Conservation (phyloP, 2,888 invertebrate species). For the Oasisia sp. region DNA sequence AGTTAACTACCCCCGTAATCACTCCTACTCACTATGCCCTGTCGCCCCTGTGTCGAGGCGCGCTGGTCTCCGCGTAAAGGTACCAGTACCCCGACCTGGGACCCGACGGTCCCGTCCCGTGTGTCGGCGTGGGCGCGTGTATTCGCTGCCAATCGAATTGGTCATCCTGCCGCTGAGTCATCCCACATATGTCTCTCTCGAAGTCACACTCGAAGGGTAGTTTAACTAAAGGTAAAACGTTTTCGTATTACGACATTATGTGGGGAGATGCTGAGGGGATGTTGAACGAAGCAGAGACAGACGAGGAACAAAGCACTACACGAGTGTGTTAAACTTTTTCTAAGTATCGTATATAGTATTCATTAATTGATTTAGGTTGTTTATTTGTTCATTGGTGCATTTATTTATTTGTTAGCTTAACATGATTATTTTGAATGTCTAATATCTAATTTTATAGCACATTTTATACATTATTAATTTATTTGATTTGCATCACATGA, state of each 20-base stretch:
- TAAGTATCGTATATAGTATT: no score
- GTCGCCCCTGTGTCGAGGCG: not conserved
- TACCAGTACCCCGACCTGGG: constrained; percentile 22
- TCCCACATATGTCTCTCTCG: constrained; percentile 19
- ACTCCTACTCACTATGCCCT: constrained; percentile 22
- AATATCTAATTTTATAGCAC: no score
- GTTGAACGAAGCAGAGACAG: not conserved
- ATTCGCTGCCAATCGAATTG: constrained; percentile 25
- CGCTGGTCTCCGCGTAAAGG: constrained; percentile 26
- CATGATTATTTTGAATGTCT: no score
- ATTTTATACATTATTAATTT: no score
- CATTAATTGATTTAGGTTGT: no score
- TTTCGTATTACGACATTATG: not conserved
- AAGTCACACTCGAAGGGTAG: constrained; percentile 29
- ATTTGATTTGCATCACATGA: no score
- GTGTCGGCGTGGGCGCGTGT: constrained; percentile 18
- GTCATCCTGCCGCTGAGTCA: not conserved
- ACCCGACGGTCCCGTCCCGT: constrained; percentile 24
- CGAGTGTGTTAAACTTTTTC: no score
- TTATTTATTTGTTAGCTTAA: no score
- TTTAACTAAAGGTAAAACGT: not conserved
- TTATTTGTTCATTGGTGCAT: no score
- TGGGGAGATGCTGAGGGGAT: not conserved
- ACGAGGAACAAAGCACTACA: no score
- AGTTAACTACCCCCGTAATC: no score